phyloP scores from a whole-genome alignment of 2,797 vertebrate species.

The Furcifer pardalis region DNA sequence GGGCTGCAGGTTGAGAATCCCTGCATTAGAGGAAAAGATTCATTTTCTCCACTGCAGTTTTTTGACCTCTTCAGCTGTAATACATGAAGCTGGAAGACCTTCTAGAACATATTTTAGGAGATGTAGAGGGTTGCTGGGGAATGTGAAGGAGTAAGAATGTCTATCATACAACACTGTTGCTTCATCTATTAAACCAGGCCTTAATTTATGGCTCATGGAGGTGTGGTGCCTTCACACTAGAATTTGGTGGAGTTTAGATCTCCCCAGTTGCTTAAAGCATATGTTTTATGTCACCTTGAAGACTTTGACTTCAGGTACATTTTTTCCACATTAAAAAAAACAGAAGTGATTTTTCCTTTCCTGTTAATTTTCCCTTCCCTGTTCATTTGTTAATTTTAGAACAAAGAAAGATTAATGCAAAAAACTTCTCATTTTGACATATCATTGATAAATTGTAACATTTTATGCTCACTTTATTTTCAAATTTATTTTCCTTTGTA shows the following conservation, averaged over 20 bases:
- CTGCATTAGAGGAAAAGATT: too few species aligned
- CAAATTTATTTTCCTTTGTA: neutral
- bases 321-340: neutral
- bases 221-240: neutral
- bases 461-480: neutral
- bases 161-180: neutral
- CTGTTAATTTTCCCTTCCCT: neutral
- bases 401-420: neutral
- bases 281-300: neutral
- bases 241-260: neutral
- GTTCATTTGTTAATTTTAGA: neutral
- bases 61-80: neutral
- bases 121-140: neutral
- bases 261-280: neutral
- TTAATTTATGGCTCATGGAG: neutral
- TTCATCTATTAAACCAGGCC: neutral
- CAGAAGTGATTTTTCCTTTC: neutral
- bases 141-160: neutral
- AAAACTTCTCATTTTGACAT: neutral
- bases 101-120: neutral
- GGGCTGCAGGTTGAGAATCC: too few species aligned
- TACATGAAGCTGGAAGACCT: neutral
- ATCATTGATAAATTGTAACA: neutral
- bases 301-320: neutral
- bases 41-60: neutral